These are phyloP conservation scores for Caenorhabditis zanzibari DNA, from an alignment of 2,888 invertebrate genomes.

Conservation along the genomic window DNA sequence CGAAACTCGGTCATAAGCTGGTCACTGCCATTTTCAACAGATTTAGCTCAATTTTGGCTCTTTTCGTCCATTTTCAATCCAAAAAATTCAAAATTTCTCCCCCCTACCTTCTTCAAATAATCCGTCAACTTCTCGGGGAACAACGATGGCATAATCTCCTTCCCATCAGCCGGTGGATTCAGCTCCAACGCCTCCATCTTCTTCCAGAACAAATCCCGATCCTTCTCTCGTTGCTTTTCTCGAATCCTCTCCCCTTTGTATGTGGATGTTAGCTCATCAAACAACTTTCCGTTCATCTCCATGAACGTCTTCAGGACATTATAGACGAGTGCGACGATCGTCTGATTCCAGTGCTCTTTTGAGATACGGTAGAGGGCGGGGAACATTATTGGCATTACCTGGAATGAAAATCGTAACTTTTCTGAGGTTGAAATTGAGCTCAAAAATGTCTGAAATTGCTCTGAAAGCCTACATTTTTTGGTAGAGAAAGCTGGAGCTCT, in stretches of 20 bases:
- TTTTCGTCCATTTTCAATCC: neutral
- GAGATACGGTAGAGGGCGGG: slow-evolving; percentile 96
- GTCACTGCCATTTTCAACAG: neutral
- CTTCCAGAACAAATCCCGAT: slow-evolving; percentile 96
- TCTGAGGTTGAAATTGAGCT: too few species aligned
- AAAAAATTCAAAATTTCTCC: neutral
- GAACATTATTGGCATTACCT: slow-evolving; percentile 99
- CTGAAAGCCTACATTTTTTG: too few species aligned
- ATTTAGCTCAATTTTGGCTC: neutral
- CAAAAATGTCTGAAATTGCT: too few species aligned
- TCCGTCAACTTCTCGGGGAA: slow-evolving; percentile 61
- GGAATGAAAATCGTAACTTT: slow-evolving; percentile 30
- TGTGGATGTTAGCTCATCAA: slow-evolving; percentile 98
- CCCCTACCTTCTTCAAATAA: slow-evolving; percentile 52
- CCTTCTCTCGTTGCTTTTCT: slow-evolving; percentile 96
- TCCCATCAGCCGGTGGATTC: slow-evolving; percentile 66
- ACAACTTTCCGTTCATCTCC: slow-evolving; percentile 99
- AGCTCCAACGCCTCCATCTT: slow-evolving; percentile 83
- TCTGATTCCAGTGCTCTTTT: slow-evolving; percentile 99
- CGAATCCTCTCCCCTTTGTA: slow-evolving; percentile 99
- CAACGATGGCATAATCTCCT: slow-evolving; percentile 58
- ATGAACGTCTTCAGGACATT: slow-evolving; percentile 99
- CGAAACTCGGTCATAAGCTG: too few species aligned
- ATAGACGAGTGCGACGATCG: slow-evolving; percentile 98
- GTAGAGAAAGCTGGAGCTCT: too few species aligned